A percentile compares a stretch with the other conserved stretches of the same genome.
phyloP scores from a whole-genome alignment of 1,140 invertebrate genomes.

The Cylas formicarius region DNA sequence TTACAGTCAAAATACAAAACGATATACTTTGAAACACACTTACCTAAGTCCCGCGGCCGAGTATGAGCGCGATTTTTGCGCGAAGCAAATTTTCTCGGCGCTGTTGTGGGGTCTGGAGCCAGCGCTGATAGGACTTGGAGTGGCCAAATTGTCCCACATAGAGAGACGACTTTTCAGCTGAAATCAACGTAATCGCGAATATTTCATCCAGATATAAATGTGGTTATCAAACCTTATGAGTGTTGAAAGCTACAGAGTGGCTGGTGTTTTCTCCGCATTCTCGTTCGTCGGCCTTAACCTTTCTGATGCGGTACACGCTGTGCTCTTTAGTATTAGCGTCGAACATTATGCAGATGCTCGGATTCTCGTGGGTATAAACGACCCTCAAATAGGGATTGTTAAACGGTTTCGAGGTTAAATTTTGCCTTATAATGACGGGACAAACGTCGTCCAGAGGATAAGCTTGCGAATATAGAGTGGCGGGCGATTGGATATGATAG shows the following conservation, averaged over 20 bases:
- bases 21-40: too few species aligned
- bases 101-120: too few species aligned
- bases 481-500: slow-evolving; percentile 42
- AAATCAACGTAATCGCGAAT: slow-evolving; percentile 11
- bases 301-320: slow-evolving; percentile 74
- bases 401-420: slow-evolving; percentile 46
- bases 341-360: slow-evolving; percentile 61
- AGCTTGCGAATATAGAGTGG: slow-evolving; percentile 71
- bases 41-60: too few species aligned
- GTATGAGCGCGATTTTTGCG: too few species aligned
- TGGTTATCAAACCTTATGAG: slow-evolving; percentile 19
- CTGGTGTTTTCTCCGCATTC: slow-evolving; percentile 37
- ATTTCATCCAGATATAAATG: neutral
- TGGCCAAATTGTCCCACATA: slow-evolving; percentile 28
- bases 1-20: too few species aligned
- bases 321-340: slow-evolving; percentile 69
- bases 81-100: slow-evolving; percentile 7
- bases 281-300: slow-evolving; percentile 62
- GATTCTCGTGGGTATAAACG: slow-evolving; percentile 47
- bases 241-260: slow-evolving; percentile 22
- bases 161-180: slow-evolving; percentile 32
- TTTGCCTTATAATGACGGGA: slow-evolving; percentile 69
- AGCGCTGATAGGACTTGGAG: slow-evolving; percentile 30
- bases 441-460: slow-evolving; percentile 86
- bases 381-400: slow-evolving; percentile 47